Percentiles rank a stretch among this genome's conserved stretches.
These are phyloP conservation scores for Caenorhabditis panamensis DNA, from an alignment of 2,888 invertebrate species.

Conservation along the genomic window DNA sequence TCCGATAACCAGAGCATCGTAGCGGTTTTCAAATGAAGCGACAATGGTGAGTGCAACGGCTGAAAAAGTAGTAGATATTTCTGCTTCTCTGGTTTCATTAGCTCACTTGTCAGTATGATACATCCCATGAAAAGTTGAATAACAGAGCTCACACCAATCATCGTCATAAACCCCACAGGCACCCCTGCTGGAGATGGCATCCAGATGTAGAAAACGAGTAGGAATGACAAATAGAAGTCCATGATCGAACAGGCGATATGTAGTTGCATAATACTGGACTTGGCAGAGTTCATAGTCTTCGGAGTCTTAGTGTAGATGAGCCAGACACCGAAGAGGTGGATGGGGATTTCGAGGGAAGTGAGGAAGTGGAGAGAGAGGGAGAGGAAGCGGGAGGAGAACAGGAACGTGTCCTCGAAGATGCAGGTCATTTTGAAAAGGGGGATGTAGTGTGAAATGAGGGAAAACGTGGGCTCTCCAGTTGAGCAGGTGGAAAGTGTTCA, in stretches of 20 bases:
- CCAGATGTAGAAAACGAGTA: slow-evolving; percentile 16
- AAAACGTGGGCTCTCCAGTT: too few relatives aligned
- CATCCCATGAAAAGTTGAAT: slow-evolving; percentile 8
- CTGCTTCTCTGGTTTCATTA: too few relatives aligned
- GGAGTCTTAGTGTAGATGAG: slow-evolving; percentile 30
- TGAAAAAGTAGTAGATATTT: neutral
- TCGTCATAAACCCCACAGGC: slow-evolving; percentile 11
- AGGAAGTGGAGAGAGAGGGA: slow-evolving; percentile 13
- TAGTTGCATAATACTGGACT: slow-evolving; percentile 22
- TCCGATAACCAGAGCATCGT: neutral
- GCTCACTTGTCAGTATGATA: neutral
- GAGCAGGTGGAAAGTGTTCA: too few relatives aligned
- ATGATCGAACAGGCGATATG: slow-evolving; percentile 9
- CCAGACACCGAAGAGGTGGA: slow-evolving; percentile 25
- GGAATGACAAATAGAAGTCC: slow-evolving; percentile 14
- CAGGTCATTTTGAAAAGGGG: too few relatives aligned
- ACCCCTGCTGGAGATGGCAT: slow-evolving; percentile 9
- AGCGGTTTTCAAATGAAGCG: neutral
- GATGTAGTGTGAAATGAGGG: too few relatives aligned
- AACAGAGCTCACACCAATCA: neutral
- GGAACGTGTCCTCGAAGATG: too few relatives aligned
- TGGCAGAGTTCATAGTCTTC: slow-evolving; percentile 14
- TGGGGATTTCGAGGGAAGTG: slow-evolving; percentile 14
- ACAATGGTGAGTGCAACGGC: neutral
- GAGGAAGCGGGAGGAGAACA: slow-evolving; percentile 9